phyloP scores from a whole-genome alignment of 2,888 invertebrate genomes.

The Agrotis ipsilon region DNA sequence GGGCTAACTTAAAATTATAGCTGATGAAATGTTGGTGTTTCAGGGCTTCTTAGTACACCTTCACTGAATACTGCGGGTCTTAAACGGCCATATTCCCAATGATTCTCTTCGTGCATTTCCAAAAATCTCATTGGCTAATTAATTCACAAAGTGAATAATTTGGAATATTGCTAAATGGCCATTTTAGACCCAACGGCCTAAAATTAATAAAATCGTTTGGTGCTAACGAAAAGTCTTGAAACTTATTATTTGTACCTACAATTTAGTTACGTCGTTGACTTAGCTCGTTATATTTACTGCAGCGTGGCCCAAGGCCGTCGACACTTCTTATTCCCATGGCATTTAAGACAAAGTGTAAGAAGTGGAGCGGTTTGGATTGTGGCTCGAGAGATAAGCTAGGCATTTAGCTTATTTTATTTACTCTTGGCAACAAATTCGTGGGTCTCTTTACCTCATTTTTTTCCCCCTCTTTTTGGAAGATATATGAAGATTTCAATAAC shows the following conservation, averaged over 20 bases:
- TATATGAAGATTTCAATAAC: not conserved
- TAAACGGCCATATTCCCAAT: no score
- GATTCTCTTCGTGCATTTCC: no score
- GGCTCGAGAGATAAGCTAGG: not conserved
- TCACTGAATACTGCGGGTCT: no score
- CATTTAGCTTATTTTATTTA: constrained; percentile 4
- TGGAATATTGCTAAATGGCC: no score
- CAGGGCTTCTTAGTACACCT: no score
- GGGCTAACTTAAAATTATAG: no score
- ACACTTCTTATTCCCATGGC: constrained; percentile 50
- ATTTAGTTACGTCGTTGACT: constrained; percentile 26
- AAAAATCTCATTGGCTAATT: no score
- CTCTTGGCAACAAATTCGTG: no score
- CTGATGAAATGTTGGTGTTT: no score
- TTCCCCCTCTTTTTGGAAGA: not conserved
- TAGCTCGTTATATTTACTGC: constrained; percentile 4
- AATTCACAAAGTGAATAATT: no score
- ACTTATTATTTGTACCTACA: constrained; percentile 47
- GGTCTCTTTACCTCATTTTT: no score
- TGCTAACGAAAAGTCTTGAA: constrained; percentile 59
- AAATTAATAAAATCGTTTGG: constrained; percentile 27
- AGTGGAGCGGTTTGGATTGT: constrained; percentile 4
- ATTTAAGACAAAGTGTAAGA: constrained; percentile 33
- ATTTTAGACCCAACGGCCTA: no score
- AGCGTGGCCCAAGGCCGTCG: constrained; percentile 35